Base-by-base conservation (phyloP, 2,888 invertebrate genomes). In the Heliconius sara region DNA sequence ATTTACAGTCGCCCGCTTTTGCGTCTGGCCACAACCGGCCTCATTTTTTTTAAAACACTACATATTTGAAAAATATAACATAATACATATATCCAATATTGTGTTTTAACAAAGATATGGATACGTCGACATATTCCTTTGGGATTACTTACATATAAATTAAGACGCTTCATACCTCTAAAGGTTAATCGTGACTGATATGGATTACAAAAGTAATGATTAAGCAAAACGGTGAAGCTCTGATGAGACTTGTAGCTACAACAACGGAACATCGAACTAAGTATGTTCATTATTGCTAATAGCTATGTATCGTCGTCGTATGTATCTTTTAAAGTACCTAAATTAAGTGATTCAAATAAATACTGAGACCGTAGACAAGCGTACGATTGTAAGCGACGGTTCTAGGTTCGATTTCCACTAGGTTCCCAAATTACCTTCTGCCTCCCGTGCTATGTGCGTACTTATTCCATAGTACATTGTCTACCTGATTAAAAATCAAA, bases 261-360 rank as follows among this genome's bases (percentile, higher is more conserved):
- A 57, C 30, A 68, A 60, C 30, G 27, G 27, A 78, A 47, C 43
- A 78, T 60, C 47, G 57, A 60, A 57, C 73, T 73, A 67, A 74
- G 74, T 39, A 74, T n/a, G 9, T n/a, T 30, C 67, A 43, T 78
- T 78, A 78, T 77, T 76, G 34, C 71, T 76, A 76, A 39, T 72
- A 73, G 70, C 73, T 39, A n/a, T 60, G n/a, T 60, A 60, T 60
- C 60, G 3, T 75, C 39, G n/a, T n/a, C n/a, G n/a, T n/a, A n/a
- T n/a, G n/a, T n/a, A n/a, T 65, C 34, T 76, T 57, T 25, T 68
- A 19, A 9, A 30, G 9, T 52, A 19, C 52, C 16, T 19, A 27
- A 30, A 27, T 39, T 68, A 5, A 68, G 10, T n/a, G n/a, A 1
- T n/a, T 39, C 19, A 34, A 19, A 30, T 22, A 34, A 67, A 3